These are phyloP conservation scores for Littorina saxatilis DNA, from an alignment of 1,140 invertebrate species.

Conservation along the genomic window DNA sequence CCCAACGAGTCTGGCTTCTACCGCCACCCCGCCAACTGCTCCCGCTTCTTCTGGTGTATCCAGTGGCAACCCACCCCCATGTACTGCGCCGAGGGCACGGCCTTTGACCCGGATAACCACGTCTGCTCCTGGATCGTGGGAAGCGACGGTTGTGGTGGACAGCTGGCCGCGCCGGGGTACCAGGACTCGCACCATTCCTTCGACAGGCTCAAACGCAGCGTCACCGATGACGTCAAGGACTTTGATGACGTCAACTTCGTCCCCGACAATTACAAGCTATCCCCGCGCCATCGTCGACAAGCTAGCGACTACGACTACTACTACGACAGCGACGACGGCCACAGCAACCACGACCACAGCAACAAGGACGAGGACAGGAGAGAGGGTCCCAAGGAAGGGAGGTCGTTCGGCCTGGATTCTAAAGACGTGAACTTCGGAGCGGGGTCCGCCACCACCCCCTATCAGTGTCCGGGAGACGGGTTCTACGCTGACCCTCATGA, in stretches of 20 bases:
- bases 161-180: background rate
- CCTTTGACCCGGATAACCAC: constrained; percentile 43
- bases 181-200: background rate
- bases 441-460: background rate
- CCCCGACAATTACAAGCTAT: background rate
- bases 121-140: constrained; percentile 39
- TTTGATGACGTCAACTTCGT: background rate
- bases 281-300: background rate
- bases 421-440: background rate
- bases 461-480: constrained; percentile 36
- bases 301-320: background rate
- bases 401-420: background rate
- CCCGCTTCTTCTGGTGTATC: constrained; percentile 42
- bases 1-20: constrained; percentile 36
- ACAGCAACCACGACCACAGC: background rate
- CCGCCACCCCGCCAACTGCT: constrained; percentile 45
- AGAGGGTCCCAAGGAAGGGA: too few species aligned
- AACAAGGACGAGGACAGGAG: background rate
- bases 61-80: constrained; percentile 28
- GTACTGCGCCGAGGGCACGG: constrained; percentile 33
- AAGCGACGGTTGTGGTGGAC: constrained; percentile 23
- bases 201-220: background rate
- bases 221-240: background rate
- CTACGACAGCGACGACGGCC: background rate
- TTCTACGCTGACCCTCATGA: constrained; percentile 29